Conservation (phyloP, 2,113 vertebrate genomes). For the Sinocyclocheilus anophthalmus region DNA sequence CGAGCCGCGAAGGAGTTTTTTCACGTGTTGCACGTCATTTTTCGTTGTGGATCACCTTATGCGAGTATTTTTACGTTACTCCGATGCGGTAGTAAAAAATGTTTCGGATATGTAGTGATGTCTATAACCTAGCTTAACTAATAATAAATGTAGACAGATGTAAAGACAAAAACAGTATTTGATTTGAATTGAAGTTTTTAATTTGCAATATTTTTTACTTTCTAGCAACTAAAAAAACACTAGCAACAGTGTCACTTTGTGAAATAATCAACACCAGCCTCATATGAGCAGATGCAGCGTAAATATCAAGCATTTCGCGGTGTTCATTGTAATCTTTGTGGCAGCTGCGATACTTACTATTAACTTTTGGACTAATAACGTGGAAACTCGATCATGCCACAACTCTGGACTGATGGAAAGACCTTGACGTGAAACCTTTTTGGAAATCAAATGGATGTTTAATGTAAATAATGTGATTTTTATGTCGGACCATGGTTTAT, state of each 20-base stretch:
- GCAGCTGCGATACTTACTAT: slow-evolving; percentile 63
- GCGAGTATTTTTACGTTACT: slow-evolving; percentile 61
- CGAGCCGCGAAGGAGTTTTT: too few relatives aligned
- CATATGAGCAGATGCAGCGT: slow-evolving; percentile 56
- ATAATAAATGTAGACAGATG: slow-evolving; percentile 62
- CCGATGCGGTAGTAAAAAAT: too few relatives aligned
- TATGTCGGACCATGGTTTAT: slow-evolving; percentile 70
- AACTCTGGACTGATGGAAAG: slow-evolving; percentile 54
- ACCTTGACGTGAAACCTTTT: slow-evolving; percentile 63
- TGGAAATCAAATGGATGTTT: slow-evolving; percentile 69
- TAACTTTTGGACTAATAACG: slow-evolving; percentile 65
- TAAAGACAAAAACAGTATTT: slow-evolving; percentile 58
- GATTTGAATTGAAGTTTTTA: not conserved
- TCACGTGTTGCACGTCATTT: slow-evolving; percentile 37
- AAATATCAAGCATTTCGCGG: slow-evolving; percentile 59
- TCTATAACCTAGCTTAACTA: slow-evolving; percentile 62
- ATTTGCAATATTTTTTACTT: not conserved
- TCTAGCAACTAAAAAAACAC: not conserved
- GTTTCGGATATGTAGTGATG: slow-evolving; percentile 70
- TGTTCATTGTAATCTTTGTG: slow-evolving; percentile 65
- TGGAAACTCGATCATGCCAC: slow-evolving; percentile 63
- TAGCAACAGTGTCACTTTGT: slow-evolving; percentile 67
- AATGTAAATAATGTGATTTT: slow-evolving; percentile 80
- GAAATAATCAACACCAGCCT: slow-evolving; percentile 70
- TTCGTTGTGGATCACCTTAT: too few relatives aligned